Percentiles rank a stretch among this genome's conserved stretches.
phyloP scores from a whole-genome alignment of 2,888 invertebrate genomes.

The Arge pagana region DNA sequence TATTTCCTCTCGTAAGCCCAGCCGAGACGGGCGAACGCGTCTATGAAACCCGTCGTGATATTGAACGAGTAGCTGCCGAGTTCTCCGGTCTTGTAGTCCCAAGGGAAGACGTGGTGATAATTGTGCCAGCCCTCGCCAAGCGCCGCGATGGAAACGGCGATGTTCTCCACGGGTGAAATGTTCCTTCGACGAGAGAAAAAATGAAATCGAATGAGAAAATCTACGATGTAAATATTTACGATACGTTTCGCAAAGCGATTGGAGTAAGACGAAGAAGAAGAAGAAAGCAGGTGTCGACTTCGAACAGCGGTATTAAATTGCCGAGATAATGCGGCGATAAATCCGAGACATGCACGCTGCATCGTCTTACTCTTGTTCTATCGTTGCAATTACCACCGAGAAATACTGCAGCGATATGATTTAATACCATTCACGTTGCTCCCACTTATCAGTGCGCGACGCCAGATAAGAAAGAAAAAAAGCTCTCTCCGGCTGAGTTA shows the following conservation, averaged over 20 bases:
- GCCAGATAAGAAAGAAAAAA: too few species aligned
- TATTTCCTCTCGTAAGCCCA: constrained; percentile 80
- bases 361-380: too few species aligned
- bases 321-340: too few species aligned
- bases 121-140: constrained; percentile 86
- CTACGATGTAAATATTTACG: background rate
- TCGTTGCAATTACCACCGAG: too few species aligned
- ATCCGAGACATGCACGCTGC: too few species aligned
- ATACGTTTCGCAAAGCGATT: background rate
- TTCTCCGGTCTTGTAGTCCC: constrained; percentile 65
- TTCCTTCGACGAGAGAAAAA: constrained; percentile 59
- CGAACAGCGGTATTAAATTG: too few species aligned
- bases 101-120: constrained; percentile 77
- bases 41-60: constrained; percentile 79
- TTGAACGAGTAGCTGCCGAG: constrained; percentile 70
- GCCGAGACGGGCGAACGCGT: constrained; percentile 77
- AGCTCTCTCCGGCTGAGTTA: too few species aligned
- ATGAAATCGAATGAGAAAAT: background rate
- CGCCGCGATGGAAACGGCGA: constrained; percentile 74
- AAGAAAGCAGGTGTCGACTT: too few species aligned
- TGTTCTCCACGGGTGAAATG: constrained; percentile 74
- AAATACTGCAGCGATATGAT: too few species aligned
- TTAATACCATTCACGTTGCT: too few species aligned
- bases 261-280: too few species aligned
- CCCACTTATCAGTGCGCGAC: too few species aligned